Conservation (phyloP, 2,888 invertebrate species). For the Orchesellides sinensis region DNA sequence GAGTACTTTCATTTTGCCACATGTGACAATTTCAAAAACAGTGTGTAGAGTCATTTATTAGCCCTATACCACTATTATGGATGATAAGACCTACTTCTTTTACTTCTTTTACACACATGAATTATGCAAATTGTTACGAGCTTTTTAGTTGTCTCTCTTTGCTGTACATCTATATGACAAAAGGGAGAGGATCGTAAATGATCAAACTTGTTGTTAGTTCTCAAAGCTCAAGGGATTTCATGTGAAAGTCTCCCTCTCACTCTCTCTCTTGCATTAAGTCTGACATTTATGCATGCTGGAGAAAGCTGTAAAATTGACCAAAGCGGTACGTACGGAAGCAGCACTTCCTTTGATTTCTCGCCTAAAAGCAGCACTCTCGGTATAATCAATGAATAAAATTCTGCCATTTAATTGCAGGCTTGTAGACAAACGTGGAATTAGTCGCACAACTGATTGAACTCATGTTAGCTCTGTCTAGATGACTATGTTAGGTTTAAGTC, state of each 20-base stretch:
- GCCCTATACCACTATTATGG: background rate
- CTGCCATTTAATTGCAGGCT: background rate
- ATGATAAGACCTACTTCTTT: slow-evolving; percentile 9
- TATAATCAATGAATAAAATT: background rate
- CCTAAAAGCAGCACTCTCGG: background rate
- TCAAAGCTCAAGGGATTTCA: background rate
- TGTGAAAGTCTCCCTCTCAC: background rate
- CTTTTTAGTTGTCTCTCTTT: background rate
- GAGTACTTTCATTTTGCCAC: too few species aligned
- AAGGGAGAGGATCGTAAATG: background rate
- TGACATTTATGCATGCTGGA: background rate
- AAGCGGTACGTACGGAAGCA: too few species aligned
- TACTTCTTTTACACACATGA: background rate
- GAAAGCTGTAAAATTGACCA: background rate
- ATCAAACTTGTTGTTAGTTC: slow-evolving; percentile 5
- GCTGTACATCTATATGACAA: background rate
- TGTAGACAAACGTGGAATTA: background rate
- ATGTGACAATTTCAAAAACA: too few species aligned
- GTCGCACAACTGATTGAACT: background rate
- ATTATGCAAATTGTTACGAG: slow-evolving; percentile 22
- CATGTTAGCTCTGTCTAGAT: background rate
- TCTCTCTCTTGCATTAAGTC: background rate
- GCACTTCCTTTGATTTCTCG: background rate
- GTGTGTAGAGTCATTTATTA: background rate
- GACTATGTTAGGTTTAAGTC: too few species aligned